Conservation (phyloP, 2,797 vertebrate species). For the Mormyrus hasselquistii region DNA sequence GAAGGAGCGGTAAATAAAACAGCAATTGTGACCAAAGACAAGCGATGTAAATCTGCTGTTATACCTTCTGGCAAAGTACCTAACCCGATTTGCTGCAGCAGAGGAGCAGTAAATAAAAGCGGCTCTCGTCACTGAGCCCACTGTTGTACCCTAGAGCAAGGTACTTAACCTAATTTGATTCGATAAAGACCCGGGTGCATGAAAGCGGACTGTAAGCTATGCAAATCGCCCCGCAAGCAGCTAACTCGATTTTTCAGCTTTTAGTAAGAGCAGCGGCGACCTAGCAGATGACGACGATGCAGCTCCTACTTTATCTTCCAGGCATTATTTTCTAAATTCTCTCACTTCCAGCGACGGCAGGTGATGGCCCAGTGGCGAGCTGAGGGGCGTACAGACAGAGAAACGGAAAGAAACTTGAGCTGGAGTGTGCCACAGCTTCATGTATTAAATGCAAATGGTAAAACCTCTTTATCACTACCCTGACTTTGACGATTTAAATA, state of each 20-base stretch:
- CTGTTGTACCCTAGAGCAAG: not conserved
- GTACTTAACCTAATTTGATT: not conserved
- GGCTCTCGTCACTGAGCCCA: not conserved
- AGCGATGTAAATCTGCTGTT: not conserved
- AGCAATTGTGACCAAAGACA: not conserved
- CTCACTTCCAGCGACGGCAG: not conserved
- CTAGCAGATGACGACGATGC: not conserved
- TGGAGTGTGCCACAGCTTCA: not conserved
- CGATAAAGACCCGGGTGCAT: not conserved
- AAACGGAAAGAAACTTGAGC: not conserved
- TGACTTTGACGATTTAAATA: not conserved
- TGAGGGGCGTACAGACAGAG: not conserved
- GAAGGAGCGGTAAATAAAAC: not conserved
- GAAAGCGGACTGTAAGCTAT: not conserved
- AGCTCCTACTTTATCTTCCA: not conserved
- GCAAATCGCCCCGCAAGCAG: not conserved
- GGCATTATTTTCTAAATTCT: not conserved
- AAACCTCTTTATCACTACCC: not conserved
- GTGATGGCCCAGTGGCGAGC: not conserved
- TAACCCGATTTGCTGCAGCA: not conserved
- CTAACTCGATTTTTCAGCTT: not conserved
- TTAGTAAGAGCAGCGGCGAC: not conserved
- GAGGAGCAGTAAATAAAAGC: not conserved
- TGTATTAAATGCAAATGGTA: not conserved
- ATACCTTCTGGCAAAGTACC: not conserved